Percentiles rank a stretch among this genome's conserved stretches.
Conservation (phyloP, 1,140 invertebrate species). For the Trachymyrmex septentrionalis region DNA sequence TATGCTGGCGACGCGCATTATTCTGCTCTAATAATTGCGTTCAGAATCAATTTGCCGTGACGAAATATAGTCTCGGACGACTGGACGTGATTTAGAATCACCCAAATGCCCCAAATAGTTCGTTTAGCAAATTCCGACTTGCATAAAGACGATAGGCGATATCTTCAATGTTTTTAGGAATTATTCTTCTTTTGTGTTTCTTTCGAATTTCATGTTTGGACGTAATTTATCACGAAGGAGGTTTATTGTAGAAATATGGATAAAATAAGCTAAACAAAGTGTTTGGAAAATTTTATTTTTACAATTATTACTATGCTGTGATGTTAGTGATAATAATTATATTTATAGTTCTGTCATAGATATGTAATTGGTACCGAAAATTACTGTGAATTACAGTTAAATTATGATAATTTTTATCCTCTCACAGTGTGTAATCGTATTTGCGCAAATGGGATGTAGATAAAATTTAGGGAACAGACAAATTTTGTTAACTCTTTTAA, state of each 20-base stretch:
- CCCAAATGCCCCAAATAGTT: slow-evolving; percentile 33
- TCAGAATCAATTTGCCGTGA: slow-evolving; percentile 69
- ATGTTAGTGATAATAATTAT: too few relatives aligned
- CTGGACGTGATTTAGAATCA: slow-evolving; percentile 69
- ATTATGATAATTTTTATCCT: too few relatives aligned
- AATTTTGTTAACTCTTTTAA: background rate
- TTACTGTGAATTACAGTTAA: too few relatives aligned
- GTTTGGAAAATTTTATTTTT: too few relatives aligned
- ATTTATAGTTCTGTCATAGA: too few relatives aligned
- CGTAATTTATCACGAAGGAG: background rate
- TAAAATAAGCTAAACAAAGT: background rate
- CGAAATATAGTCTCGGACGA: slow-evolving; percentile 70
- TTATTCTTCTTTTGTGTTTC: background rate
- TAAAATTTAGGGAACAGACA: background rate
- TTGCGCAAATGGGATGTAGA: background rate
- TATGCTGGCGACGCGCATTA: slow-evolving; percentile 67
- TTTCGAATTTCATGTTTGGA: background rate
- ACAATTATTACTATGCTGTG: too few relatives aligned
- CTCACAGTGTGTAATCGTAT: background rate
- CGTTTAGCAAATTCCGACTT: background rate
- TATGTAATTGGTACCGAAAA: too few relatives aligned
- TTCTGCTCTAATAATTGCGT: slow-evolving; percentile 75
- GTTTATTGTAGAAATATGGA: background rate
- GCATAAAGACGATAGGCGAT: slow-evolving; percentile 1
- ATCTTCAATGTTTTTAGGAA: slow-evolving; percentile 23